Conservation (phyloP, 1,140 invertebrate genomes). For the Aphis gossypii region DNA sequence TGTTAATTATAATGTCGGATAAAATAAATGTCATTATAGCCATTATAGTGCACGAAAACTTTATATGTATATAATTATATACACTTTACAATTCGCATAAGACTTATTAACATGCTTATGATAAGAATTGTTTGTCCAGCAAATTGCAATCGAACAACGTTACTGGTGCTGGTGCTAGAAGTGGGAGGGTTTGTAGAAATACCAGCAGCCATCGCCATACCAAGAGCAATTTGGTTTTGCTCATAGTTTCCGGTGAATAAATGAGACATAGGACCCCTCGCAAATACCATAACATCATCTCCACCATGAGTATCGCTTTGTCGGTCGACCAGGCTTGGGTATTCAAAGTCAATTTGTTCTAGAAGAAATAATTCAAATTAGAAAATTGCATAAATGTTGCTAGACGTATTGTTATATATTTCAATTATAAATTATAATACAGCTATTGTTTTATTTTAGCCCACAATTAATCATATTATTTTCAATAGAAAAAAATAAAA, state of each 20-base stretch:
- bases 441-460: too few relatives aligned
- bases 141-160: too few relatives aligned
- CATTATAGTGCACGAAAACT: too few relatives aligned
- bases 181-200: conserved; percentile 62
- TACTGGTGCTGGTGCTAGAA: neutral
- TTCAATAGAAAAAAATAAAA: neutral
- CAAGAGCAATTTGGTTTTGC: conserved; percentile 75
- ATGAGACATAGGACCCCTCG: conserved; percentile 73
- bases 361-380: neutral
- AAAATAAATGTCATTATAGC: too few relatives aligned
- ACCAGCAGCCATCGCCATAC: conserved; percentile 73
- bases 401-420: neutral
- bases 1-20: too few relatives aligned
- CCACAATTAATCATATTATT: too few relatives aligned
- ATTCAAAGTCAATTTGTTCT: conserved; percentile 64
- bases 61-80: too few relatives aligned
- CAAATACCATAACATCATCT: conserved; percentile 74
- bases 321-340: conserved; percentile 66
- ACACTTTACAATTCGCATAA: neutral
- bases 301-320: conserved; percentile 72
- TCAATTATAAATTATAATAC: too few relatives aligned
- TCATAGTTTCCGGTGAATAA: conserved; percentile 74
- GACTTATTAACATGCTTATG: neutral
- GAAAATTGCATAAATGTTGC: neutral
- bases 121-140: neutral